These are phyloP conservation scores for Steinernema scapterisci DNA, from an alignment of 2,888 invertebrate genomes.

Conservation along the genomic window DNA sequence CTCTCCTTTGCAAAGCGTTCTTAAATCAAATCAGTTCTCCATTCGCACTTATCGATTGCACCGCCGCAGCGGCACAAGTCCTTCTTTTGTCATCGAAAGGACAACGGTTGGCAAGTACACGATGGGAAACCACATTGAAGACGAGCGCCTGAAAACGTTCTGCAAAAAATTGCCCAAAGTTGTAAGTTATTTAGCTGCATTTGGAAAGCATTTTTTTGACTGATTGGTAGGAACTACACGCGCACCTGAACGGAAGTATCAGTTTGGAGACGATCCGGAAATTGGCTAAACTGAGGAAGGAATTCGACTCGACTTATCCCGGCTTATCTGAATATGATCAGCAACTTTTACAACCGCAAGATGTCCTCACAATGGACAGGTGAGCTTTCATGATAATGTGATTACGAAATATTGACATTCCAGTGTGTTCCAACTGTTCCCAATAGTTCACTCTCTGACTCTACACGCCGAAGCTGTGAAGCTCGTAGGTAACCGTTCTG, in stretches of 20 bases:
- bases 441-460: neutral
- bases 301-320: neutral
- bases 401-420: neutral
- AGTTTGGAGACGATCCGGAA: neutral
- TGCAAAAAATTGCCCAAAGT: slow-evolving; percentile 4
- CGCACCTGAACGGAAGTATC: slow-evolving; percentile 23
- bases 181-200: neutral
- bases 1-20: slow-evolving; percentile 1
- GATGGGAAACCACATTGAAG: neutral
- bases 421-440: slow-evolving; percentile 5
- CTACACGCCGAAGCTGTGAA: neutral
- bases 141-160: neutral
- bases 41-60: slow-evolving; percentile 14
- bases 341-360: neutral
- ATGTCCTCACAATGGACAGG: slow-evolving; percentile 4
- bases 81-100: slow-evolving; percentile 21
- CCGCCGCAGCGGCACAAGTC: neutral
- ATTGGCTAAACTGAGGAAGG: neutral
- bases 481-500: neutral
- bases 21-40: neutral
- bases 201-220: neutral
- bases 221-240: neutral
- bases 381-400: neutral
- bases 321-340: neutral
- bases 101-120: slow-evolving; percentile 3